Evolutionary conservation across 2,888 invertebrate species (phyloP).

Genomic region (Torymus auratus): DNA sequence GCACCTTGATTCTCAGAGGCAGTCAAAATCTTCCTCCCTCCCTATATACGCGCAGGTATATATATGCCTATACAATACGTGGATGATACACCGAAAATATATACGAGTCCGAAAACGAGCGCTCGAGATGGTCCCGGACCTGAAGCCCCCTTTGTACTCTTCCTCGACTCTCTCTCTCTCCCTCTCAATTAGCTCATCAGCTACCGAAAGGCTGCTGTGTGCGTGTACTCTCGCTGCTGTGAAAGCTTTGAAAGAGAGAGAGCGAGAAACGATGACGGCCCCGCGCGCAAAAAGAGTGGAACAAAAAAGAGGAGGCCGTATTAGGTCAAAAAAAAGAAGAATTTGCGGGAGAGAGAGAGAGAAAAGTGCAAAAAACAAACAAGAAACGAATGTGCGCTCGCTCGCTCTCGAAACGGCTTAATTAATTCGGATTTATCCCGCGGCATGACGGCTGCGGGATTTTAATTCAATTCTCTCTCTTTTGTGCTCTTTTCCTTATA

Average conservation of each 20-base stretch:
- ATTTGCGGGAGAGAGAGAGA: no score
- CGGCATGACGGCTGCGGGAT: conserved; percentile 72
- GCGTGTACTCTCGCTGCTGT: conserved; percentile 47
- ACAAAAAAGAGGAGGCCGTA: conserved; percentile 16
- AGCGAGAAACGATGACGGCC: no score
- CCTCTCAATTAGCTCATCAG: conserved; percentile 74
- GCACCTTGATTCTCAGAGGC: no score
- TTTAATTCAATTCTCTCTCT: conserved; percentile 68
- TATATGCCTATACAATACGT: conserved; percentile 42
- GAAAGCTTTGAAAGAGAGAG: no score
- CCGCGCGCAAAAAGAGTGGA: not conserved
- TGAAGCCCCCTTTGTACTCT: conserved; percentile 63
- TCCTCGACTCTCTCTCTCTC: conserved; percentile 61
- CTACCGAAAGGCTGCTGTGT: conserved; percentile 72
- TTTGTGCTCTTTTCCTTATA: conserved; percentile 59
- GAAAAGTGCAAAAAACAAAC: no score
- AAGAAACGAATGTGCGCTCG: conserved; percentile 30
- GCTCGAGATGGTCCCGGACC: conserved; percentile 54
- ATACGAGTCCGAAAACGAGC: not conserved
- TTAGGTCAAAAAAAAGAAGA: conserved; percentile 16
- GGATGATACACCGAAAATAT: conserved; percentile 1
- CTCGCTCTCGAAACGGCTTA: conserved; percentile 70
- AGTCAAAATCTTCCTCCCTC: not conserved
- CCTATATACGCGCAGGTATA: conserved; percentile 51
- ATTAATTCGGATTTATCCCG: conserved; percentile 76